These are phyloP conservation scores for Palaemon carinicauda DNA, from an alignment of 1,140 invertebrate genomes.

Conservation along the genomic window DNA sequence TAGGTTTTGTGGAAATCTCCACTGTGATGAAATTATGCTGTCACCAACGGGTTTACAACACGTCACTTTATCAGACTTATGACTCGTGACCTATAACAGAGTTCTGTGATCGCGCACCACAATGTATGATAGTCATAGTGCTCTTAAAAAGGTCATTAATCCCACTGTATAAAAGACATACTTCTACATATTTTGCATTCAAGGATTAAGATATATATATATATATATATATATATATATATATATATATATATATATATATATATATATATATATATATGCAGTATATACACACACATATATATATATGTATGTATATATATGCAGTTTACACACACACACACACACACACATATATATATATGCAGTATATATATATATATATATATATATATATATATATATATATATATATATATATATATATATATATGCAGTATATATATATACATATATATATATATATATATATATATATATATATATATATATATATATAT, in stretches of 20 bases:
- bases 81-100: no score
- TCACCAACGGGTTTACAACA: no score
- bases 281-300: background rate
- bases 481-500: background rate
- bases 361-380: background rate
- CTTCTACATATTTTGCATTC: no score
- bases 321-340: background rate
- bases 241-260: background rate
- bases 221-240: background rate
- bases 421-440: background rate
- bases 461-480: background rate
- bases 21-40: no score
- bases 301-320: background rate
- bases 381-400: background rate
- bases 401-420: background rate
- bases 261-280: background rate
- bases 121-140: no score
- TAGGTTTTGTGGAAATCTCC: no score
- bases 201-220: background rate
- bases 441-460: constrained; percentile 1
- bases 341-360: background rate
- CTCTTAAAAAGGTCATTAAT: no score
- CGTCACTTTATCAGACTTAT: no score
- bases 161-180: no score
- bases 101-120: no score